Percentiles rank a stretch among this genome's conserved stretches.
phyloP scores from a whole-genome alignment of 2,888 invertebrate genomes.

The Odontocerum albicorne region DNA sequence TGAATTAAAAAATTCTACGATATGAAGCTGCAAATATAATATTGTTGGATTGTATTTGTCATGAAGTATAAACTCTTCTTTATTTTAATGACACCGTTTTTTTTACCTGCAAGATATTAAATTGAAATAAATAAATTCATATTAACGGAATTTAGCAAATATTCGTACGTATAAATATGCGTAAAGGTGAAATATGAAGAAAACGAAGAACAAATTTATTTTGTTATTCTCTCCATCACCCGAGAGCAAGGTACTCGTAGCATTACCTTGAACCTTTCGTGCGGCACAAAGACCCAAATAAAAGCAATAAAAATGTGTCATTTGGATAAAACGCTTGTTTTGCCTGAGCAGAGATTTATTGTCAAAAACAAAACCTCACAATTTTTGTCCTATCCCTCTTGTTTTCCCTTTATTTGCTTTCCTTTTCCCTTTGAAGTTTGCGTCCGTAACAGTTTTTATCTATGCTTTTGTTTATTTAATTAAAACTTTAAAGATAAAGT shows the following conservation, averaged over 20 bases:
- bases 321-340: constrained; percentile 19
- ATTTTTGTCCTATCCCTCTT: not conserved
- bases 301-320: constrained; percentile 19
- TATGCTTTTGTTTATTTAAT: too few species aligned
- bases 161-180: too few species aligned
- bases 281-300: constrained; percentile 15
- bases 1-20: too few species aligned
- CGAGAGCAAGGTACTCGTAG: constrained; percentile 8
- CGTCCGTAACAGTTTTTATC: not conserved
- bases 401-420: not conserved
- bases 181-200: not conserved
- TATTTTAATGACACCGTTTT: too few species aligned
- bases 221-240: constrained; percentile 20
- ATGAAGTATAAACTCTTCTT: too few species aligned
- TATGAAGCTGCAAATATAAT: too few species aligned
- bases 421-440: not conserved
- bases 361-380: not conserved
- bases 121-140: too few species aligned
- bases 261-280: constrained; percentile 24
- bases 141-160: too few species aligned
- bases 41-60: too few species aligned
- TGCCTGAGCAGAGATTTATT: constrained; percentile 7
- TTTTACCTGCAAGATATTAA: too few species aligned
- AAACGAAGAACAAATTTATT: constrained; percentile 5
- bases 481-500: too few species aligned